A percentile compares a stretch with the other conserved stretches of the same genome.
phyloP scores from a whole-genome alignment of 1,140 invertebrate genomes.

The Drosophila baimaii region DNA sequence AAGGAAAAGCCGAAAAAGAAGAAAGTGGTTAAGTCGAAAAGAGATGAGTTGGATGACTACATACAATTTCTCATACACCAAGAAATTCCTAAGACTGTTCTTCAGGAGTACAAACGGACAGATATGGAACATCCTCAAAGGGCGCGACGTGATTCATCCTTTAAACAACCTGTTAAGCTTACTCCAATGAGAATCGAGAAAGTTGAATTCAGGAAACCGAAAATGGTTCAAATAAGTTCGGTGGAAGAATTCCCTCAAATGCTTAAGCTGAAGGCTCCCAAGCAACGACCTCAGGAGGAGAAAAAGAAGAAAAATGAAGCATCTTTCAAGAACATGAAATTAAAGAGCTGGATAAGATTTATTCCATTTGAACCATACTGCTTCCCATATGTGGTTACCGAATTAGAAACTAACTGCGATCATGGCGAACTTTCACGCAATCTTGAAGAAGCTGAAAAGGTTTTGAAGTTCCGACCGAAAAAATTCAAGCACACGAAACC shows the following conservation, averaged over 20 bases:
- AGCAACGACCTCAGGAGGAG: conserved; percentile 82
- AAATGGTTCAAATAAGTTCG: conserved; percentile 74
- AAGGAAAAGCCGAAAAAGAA: conserved; percentile 74
- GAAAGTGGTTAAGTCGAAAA: conserved; percentile 70
- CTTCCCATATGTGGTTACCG: conserved; percentile 61
- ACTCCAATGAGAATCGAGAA: conserved; percentile 78
- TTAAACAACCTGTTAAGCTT: conserved; percentile 71
- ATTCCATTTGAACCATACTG: conserved; percentile 76
- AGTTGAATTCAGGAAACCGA: conserved; percentile 66
- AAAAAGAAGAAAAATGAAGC: conserved; percentile 84
- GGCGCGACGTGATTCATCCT: conserved; percentile 71
- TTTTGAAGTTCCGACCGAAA: conserved; percentile 65
- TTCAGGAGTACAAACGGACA: conserved; percentile 74
- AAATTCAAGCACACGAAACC: conserved; percentile 68
- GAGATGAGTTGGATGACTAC: conserved; percentile 82
- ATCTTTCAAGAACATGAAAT: conserved; percentile 72
- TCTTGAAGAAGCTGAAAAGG: conserved; percentile 74
- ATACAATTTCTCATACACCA: conserved; percentile 80
- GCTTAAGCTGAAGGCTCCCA: conserved; percentile 79
- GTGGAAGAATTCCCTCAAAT: conserved; percentile 77
- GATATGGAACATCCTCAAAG: conserved; percentile 75
- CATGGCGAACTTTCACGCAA: conserved; percentile 78
- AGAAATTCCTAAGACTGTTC: conserved; percentile 83
- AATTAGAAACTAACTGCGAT: conserved; percentile 60
- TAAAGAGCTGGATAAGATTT: conserved; percentile 78